Percentiles rank a stretch among this genome's conserved stretches.
Conservation (phyloP, 2,113 vertebrate species). For the Triplophysa siluroides region DNA sequence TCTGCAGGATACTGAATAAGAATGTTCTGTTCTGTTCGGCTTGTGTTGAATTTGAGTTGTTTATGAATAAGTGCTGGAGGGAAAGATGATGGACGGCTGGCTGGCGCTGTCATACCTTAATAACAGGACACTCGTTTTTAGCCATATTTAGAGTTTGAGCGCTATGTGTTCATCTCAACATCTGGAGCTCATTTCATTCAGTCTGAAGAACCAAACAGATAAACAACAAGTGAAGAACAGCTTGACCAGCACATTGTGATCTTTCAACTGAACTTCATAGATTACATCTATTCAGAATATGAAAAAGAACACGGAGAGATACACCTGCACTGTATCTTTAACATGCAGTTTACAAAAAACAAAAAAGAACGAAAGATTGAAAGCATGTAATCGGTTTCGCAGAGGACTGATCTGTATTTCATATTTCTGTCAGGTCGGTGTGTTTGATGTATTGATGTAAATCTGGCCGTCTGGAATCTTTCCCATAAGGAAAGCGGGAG, state of each 20-base stretch:
- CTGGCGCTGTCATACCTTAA: neutral
- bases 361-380: no score
- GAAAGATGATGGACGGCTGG: neutral
- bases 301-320: neutral
- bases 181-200: conserved; percentile 15
- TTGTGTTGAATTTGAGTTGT: neutral
- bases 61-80: neutral
- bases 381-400: no score
- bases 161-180: neutral
- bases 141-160: conserved; percentile 12
- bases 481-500: neutral
- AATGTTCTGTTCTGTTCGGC: neutral
- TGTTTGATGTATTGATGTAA: conserved; percentile 35
- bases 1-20: neutral
- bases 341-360: no score
- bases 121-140: neutral
- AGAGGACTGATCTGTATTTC: conserved; percentile 33
- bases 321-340: neutral
- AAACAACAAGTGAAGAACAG: neutral
- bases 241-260: neutral
- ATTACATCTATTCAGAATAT: no score
- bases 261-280: neutral
- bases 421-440: conserved; percentile 29
- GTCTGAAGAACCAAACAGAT: neutral
- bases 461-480: conserved; percentile 1